Base-by-base conservation (phyloP, 2,888 invertebrate species). In the Parnassius smintheus region DNA sequence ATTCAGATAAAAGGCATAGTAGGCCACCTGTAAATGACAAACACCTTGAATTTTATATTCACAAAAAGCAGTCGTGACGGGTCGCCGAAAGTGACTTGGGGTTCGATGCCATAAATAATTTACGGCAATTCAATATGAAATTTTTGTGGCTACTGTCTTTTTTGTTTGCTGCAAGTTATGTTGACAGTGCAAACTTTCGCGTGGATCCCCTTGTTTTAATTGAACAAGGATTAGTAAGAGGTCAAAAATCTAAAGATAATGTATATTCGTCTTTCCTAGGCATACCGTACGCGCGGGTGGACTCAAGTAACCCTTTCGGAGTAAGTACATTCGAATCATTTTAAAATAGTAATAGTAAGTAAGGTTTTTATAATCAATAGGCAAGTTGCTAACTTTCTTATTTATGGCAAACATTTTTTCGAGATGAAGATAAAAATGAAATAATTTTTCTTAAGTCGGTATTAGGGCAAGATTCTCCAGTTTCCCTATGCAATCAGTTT, bases 191-290 rank as follows among this genome's bases (percentile, higher is more conserved):
- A 45, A 68, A 82, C 66, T 66, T 76, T 9, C 83, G 88, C 67
- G 83, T 91, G 9, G 91, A 91, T 68, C 91, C 91, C 0, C 71
- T 91, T 45, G 91, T 91, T 11, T 68, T 86, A 3, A 78, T 86
- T 46, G 74, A 77, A 9, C 91, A 91, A 73, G 91, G 91, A 1
- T 66, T 91, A 41, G 82, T 91, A 25, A 81, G 83, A 68, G 91
- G 91, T 11, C 77, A 80, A 48, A 87, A 74, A 61, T 81, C 88
- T 0, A 72, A 70, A 3, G 84, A 90, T 71, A 88, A 88, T 13
- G 82, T 82, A 46, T 91, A 89, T 56, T 87, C 91, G 0, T 72
- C 75, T 53, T 91, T 91, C 68, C 70, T 89, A 55, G 91, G 91
- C 55, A 81, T 91, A 61, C 91, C 91, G 7, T 91, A 91, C 66